A percentile compares a stretch with the other conserved stretches of the same genome.
These are phyloP conservation scores for Vidua chalybeata DNA, from an alignment of 2,113 vertebrate species.

Conservation along the genomic window DNA sequence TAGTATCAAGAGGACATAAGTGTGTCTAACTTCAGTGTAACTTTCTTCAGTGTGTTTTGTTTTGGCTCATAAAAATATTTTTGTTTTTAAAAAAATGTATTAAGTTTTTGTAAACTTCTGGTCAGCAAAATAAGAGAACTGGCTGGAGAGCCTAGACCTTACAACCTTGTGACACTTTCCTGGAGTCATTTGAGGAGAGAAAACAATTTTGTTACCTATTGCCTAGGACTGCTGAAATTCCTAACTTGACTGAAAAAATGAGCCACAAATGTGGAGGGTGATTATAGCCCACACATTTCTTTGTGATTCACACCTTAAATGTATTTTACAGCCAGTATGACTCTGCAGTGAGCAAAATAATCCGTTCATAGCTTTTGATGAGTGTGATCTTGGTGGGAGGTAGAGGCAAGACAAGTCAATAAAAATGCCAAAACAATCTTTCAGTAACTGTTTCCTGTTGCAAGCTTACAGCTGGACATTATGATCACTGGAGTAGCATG, in stretches of 20 bases:
- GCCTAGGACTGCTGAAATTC: background rate
- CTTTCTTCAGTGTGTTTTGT: background rate
- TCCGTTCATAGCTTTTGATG: constrained; percentile 19
- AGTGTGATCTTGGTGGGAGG: constrained; percentile 23
- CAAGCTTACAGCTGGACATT: background rate
- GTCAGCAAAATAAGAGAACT: background rate
- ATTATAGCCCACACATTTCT: constrained; percentile 29
- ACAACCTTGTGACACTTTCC: background rate
- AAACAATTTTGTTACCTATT: background rate
- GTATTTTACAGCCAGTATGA: background rate
- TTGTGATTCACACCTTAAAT: constrained; percentile 7
- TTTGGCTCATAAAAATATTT: background rate
- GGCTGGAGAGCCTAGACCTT: background rate
- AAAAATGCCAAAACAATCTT: background rate
- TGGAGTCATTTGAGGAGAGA: background rate
- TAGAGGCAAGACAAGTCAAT: background rate
- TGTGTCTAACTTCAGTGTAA: background rate
- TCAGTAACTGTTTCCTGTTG: background rate
- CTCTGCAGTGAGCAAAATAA: background rate
- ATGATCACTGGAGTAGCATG: background rate
- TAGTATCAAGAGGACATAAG: background rate
- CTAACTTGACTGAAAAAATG: background rate
- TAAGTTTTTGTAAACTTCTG: background rate
- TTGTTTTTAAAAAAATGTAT: background rate
- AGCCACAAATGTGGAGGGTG: background rate